Evolutionary conservation across 2,113 vertebrate genomes (phyloP), one percentile per base, ranked within the genome.

Genomic region (Cacatua alba): DNA sequence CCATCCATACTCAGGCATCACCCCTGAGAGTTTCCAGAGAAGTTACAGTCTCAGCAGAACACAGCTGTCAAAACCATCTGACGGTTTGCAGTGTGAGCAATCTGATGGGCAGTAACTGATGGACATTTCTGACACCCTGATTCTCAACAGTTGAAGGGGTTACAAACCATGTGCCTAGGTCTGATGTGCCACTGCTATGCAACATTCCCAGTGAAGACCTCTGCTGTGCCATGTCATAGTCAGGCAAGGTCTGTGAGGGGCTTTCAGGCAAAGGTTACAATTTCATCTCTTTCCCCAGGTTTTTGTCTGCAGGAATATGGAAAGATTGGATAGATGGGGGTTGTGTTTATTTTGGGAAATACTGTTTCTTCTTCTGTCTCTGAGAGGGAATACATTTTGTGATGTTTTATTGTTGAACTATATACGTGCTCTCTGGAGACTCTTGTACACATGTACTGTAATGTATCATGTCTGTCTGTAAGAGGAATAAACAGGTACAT

Each of bases 151-250:
- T 17, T 46, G 37, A 4, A 51, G 14, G 3, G 3, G 14, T 86
- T 83, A 46, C 41, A 92, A 39, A 20, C 25, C 20, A 7, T 1
- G 17, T 78, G 35, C 35, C n/a, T 44, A 15, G 17, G 11, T 74
- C 43, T 67, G 37, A 68, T 11, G 17, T 55, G 52, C 17, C 31
- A 46, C 0, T 0, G 23, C 35, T 52, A 4, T 9, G 26, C 44
- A 65, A 19, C 7, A 7, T n/a, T 59, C 41, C 65, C 18, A 46
- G 52, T 2, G 23, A 72, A 68, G 39, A 83, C 7, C 28, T 93
- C 23, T 3, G 1, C 29, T 84, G 72, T 82, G 64, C 46, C 8
- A 5, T 6, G 12, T 46, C 33, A 43, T 35, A 35, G 41, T 29
- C 19, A 18, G 49, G 10, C 23, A 63, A 77, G 20, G n/a, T 35